These are phyloP conservation scores for Drosophila kanapiae DNA, from an alignment of 1,140 invertebrate genomes.

Conservation along the genomic window DNA sequence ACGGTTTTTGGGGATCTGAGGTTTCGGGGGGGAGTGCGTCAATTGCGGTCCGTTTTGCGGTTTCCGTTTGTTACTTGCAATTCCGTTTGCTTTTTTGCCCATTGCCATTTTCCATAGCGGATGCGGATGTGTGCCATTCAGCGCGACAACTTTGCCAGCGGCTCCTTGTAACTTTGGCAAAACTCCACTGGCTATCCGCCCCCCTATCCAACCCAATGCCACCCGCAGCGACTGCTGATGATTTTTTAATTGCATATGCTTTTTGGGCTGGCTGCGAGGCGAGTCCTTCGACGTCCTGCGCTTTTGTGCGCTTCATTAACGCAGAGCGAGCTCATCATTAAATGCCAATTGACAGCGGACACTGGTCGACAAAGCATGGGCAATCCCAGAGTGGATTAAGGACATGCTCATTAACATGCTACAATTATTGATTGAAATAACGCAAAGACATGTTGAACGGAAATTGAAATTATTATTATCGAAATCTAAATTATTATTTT, in stretches of 20 bases:
- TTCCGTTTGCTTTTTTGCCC: slow-evolving; percentile 66
- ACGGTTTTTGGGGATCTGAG: slow-evolving; percentile 17
- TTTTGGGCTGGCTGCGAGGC: slow-evolving; percentile 26
- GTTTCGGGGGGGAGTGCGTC: slow-evolving; percentile 64
- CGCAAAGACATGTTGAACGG: neutral
- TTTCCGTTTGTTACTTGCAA: slow-evolving; percentile 80
- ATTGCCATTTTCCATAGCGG: slow-evolving; percentile 34
- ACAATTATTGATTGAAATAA: neutral
- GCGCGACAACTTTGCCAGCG: slow-evolving; percentile 50
- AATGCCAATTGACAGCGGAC: slow-evolving; percentile 47
- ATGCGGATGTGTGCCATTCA: slow-evolving; percentile 62
- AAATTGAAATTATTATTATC: neutral
- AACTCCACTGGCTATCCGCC: slow-evolving; percentile 24
- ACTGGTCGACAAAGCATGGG: slow-evolving; percentile 25
- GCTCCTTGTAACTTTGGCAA: slow-evolving; percentile 65
- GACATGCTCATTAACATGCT: slow-evolving; percentile 12
- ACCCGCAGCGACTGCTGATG: slow-evolving; percentile 64
- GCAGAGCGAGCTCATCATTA: slow-evolving; percentile 41
- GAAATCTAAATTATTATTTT: too few species aligned
- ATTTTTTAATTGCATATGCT: slow-evolving; percentile 76
- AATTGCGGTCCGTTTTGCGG: slow-evolving; percentile 80
- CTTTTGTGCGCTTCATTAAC: slow-evolving; percentile 63
- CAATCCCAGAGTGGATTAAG: slow-evolving; percentile 2
- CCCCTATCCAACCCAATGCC: neutral
- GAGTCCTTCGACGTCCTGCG: slow-evolving; percentile 4